Conservation (phyloP, 2,888 invertebrate species). For the Sphinx pinastri region DNA sequence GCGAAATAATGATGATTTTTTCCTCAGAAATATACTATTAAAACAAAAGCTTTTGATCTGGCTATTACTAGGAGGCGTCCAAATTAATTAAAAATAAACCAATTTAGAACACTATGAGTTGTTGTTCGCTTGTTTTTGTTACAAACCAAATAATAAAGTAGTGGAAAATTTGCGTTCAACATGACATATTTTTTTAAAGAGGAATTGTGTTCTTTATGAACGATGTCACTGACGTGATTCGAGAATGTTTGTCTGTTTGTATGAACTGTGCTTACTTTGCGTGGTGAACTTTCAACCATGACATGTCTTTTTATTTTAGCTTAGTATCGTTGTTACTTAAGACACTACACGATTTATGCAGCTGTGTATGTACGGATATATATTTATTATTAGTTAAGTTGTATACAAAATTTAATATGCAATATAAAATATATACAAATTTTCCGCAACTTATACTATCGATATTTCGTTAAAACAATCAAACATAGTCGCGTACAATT, state of each 20-base stretch:
- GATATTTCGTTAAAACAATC: neutral
- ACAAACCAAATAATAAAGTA: conserved; percentile 23
- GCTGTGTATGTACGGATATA: too few relatives aligned
- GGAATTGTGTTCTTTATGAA: conserved; percentile 8
- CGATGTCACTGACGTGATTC: too few relatives aligned
- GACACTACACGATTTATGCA: too few relatives aligned
- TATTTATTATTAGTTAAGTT: too few relatives aligned
- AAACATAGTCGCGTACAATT: neutral
- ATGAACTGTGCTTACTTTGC: neutral
- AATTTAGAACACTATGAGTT: conserved; percentile 38
- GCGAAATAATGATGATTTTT: conserved; percentile 31
- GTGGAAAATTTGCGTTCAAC: neutral
- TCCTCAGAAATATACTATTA: conserved; percentile 24
- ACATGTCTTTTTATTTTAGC: too few relatives aligned
- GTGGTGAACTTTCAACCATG: too few relatives aligned
- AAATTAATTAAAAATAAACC: conserved; percentile 52
- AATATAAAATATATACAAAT: too few relatives aligned
- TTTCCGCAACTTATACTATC: too few relatives aligned
- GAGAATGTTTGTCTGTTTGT: neutral
- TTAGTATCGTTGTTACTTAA: too few relatives aligned
- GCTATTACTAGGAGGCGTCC: conserved; percentile 50
- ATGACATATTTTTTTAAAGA: conserved; percentile 14
- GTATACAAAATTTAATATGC: too few relatives aligned
- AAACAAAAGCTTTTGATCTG: conserved; percentile 42
- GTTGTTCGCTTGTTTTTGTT: conserved; percentile 35